phyloP scores from a whole-genome alignment of 2,888 invertebrate genomes.

The Megaustenia siamemsis region DNA sequence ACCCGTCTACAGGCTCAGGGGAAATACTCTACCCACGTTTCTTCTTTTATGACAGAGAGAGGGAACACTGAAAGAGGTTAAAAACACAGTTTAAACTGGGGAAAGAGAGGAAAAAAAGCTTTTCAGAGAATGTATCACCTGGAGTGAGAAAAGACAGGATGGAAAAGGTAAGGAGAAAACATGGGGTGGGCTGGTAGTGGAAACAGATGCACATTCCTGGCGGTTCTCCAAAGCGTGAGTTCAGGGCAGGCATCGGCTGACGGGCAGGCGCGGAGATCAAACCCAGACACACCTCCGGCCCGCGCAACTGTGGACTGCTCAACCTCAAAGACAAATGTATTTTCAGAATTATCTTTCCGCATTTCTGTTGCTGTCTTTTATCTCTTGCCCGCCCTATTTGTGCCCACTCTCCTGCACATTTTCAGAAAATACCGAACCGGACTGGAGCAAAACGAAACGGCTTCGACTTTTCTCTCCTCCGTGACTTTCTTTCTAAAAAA shows the following conservation, averaged over 20 bases:
- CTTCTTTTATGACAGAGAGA: too few species aligned
- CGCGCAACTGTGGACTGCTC: neutral
- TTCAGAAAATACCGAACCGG: too few species aligned
- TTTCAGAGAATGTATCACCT: conserved; percentile 10
- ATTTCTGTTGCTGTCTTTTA: neutral
- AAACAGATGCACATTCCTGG: neutral
- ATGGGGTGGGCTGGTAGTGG: neutral
- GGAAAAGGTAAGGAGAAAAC: neutral
- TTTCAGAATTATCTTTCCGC: neutral
- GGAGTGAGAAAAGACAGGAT: conserved; percentile 29
- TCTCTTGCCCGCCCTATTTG: neutral
- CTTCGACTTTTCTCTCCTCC: too few species aligned
- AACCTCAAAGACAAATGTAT: neutral
- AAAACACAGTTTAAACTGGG: neutral
- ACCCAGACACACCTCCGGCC: neutral
- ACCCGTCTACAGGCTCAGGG: neutral
- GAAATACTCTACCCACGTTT: too few species aligned
- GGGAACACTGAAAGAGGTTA: neutral
- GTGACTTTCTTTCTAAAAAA: too few species aligned
- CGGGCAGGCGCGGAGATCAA: neutral
- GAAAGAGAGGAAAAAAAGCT: neutral
- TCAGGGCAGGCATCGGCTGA: conserved; percentile 14
- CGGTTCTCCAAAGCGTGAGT: neutral
- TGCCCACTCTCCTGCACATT: neutral
- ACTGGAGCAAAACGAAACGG: too few species aligned